phyloP scores from a whole-genome alignment of 2,888 invertebrate genomes.

The Andrena praecox region DNA sequence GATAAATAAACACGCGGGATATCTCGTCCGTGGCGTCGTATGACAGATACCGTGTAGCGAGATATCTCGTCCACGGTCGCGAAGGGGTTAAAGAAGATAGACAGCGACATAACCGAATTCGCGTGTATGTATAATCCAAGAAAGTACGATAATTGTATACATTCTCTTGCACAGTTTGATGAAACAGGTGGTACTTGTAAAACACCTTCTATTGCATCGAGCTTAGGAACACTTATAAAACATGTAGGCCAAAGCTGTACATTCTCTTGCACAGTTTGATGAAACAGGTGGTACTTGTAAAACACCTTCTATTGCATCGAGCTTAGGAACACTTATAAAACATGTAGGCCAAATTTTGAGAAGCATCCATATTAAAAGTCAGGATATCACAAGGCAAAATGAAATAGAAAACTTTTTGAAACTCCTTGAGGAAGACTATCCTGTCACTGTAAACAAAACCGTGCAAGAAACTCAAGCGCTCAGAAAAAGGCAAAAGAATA shows the following conservation, averaged over 20 bases:
- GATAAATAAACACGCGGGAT: too few relatives aligned
- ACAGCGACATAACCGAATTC: neutral
- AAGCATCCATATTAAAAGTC: conserved; percentile 20
- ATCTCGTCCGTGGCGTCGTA: too few relatives aligned
- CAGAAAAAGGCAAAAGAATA: conserved; percentile 25
- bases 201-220: neutral
- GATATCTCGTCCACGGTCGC: too few relatives aligned
- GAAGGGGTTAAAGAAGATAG: neutral
- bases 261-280: neutral
- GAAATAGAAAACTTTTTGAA: conserved; percentile 25
- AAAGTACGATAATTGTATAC: neutral
- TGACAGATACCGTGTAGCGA: too few relatives aligned
- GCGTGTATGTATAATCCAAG: neutral
- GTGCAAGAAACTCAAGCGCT: conserved; percentile 14
- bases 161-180: neutral
- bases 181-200: neutral
- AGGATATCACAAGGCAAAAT: conserved; percentile 6
- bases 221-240: neutral
- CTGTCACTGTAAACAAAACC: conserved; percentile 22
- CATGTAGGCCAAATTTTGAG: neutral
- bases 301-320: neutral
- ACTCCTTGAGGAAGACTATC: conserved; percentile 26
- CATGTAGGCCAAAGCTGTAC: neutral
- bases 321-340: neutral
- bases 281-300: neutral